phyloP scores from a whole-genome alignment of 53 echinoderm and acorn worm genomes.

The Astropecten irregularis region DNA sequence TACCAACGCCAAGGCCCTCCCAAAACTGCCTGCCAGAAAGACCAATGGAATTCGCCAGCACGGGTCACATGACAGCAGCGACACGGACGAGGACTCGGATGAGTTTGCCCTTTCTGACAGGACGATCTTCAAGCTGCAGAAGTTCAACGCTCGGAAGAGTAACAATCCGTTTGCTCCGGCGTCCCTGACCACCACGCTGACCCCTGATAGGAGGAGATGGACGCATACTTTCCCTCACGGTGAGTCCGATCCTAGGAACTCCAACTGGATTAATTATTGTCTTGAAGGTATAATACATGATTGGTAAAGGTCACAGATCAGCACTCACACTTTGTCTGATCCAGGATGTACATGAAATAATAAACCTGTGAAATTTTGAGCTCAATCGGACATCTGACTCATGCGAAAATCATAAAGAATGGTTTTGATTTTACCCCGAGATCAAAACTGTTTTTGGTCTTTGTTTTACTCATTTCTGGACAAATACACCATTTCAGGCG shows the following conservation, averaged over 20 bases:
- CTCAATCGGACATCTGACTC: too few relatives aligned
- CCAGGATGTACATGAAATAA: too few relatives aligned
- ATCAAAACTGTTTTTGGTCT: too few relatives aligned
- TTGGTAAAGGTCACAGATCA: too few relatives aligned
- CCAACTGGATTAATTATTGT: too few relatives aligned
- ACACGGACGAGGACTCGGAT: conserved; percentile 61
- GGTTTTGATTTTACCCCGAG: too few relatives aligned
- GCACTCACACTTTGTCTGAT: too few relatives aligned
- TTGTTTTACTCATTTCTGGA: too few relatives aligned
- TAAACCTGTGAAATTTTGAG: too few relatives aligned
- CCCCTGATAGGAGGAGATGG: conserved; percentile 88
- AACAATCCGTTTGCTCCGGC: conserved; percentile 87
- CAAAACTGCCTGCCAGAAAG: conserved; percentile 25
- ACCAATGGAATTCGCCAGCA: background rate
- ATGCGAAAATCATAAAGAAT: too few relatives aligned
- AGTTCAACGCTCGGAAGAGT: conserved; percentile 17
- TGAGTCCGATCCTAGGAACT: conserved; percentile 35
- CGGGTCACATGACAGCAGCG: background rate
- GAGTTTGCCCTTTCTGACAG: conserved; percentile 65
- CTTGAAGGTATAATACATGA: too few relatives aligned
- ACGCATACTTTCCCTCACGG: conserved; percentile 95
- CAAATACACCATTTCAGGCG: too few relatives aligned
- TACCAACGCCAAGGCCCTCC: background rate
- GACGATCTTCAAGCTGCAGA: conserved; percentile 63
- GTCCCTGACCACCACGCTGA: conserved; percentile 68